Base-by-base conservation (phyloP, 1,140 invertebrate genomes). In the Drosophila lacertosa region DNA sequence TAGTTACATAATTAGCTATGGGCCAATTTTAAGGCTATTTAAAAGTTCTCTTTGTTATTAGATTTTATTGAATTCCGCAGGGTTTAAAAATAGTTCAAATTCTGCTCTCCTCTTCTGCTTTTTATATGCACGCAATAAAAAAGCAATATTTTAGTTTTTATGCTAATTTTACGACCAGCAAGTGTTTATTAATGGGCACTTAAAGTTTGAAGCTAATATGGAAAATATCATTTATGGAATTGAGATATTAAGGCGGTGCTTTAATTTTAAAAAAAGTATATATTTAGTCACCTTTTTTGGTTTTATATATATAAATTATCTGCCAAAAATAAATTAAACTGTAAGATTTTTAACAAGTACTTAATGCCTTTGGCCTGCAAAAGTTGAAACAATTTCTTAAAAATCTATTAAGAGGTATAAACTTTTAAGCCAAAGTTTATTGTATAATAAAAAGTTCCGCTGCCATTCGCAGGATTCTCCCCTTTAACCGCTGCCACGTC, bases 1-100 rank as follows among this genome's bases (percentile, higher is more conserved):
- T 37, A 57, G 53, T 57, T 65, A 45, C 11, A 10, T 57, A 48
- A 65, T 65, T 65, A 57, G 18, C 11, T n/a, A 44, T n/a, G 24
- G n/a, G 5, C 20, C 15, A 10, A n/a, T 2, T 45, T 24, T 18
- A 42, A 1, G 20, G 10, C 9, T 11, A n/a, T 11, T 22, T 4
- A 10, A 54, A 64, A 54, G 10, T 64, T 55, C 15, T 11, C 16
- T 42, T 32, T 32, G 29, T 10, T 9, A 10, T 32, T 2, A 0
- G 10, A 11, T 9, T 32, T 32, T 11, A 32, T 32, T 32, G 29
- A 32, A 32, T 10, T 9, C 7, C 29, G 29, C 3, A 10, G 20
- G 4, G 4, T 22, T 22, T 22, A 22, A 4, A 22, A 22, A 22
- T 2, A 22, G 20, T 2, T 4, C 20, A 22, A 22, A 32, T 20